Conservation (phyloP, 1,140 invertebrate species). For the Thaumetopoea pityocampa region DNA sequence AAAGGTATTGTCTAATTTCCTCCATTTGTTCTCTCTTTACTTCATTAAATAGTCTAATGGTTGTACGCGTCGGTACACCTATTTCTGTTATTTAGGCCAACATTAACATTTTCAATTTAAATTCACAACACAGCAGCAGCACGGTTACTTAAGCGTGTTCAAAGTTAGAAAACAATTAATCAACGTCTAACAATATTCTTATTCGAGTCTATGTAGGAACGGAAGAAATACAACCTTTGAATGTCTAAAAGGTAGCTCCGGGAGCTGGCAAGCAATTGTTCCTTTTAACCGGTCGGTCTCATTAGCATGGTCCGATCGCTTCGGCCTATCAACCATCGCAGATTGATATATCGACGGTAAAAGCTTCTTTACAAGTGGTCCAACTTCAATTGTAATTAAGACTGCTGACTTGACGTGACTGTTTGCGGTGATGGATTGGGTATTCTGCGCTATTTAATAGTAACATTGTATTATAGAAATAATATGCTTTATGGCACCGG, state of each 20-base stretch:
- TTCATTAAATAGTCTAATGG: conserved; percentile 48
- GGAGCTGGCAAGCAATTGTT: conserved; percentile 52
- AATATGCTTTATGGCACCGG: too few relatives aligned
- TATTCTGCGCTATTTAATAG: conserved; percentile 14
- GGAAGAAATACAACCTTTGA: conserved; percentile 51
- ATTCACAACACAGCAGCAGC: conserved; percentile 41
- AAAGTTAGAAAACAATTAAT: conserved; percentile 43
- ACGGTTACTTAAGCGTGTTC: conserved; percentile 29
- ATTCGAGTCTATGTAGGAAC: conserved; percentile 22
- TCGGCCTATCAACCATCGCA: conserved; percentile 41
- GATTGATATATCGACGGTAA: conserved; percentile 68
- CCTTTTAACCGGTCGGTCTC: conserved; percentile 53
- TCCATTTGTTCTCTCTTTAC: conserved; percentile 40
- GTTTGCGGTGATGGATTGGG: conserved; percentile 19
- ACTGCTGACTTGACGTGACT: conserved; percentile 21
- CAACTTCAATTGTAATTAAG: conserved; percentile 44
- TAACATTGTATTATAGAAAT: too few relatives aligned
- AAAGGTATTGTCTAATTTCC: conserved; percentile 37
- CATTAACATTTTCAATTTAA: conserved; percentile 44
- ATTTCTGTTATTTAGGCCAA: conserved; percentile 24
- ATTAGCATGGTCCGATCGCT: conserved; percentile 58
- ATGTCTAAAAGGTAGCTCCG: conserved; percentile 49
- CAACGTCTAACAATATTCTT: conserved; percentile 39
- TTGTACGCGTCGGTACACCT: conserved; percentile 21
- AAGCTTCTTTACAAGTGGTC: conserved; percentile 45